Evolutionary conservation across 2,113 vertebrate genomes (phyloP).

Genomic region (Philantomba maxwellii): DNA sequence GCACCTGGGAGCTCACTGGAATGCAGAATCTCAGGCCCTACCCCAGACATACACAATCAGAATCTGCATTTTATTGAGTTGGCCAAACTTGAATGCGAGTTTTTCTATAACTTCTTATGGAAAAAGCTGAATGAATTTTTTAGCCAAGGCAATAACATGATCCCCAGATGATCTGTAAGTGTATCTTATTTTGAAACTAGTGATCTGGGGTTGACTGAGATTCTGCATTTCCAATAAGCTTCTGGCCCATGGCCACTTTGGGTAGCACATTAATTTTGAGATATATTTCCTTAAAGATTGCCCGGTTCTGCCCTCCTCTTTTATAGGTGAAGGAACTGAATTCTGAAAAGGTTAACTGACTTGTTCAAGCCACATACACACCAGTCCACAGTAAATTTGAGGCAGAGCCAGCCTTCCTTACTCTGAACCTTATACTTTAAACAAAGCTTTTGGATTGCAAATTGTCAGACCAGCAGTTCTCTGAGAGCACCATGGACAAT

Average conservation of each 20-base stretch:
- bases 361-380: not conserved
- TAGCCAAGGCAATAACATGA: not conserved
- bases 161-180: not conserved
- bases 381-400: not conserved
- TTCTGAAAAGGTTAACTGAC: not conserved
- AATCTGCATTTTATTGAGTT: not conserved
- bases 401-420: not conserved
- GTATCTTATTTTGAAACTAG: not conserved
- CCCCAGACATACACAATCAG: not conserved
- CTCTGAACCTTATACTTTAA: not conserved
- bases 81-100: not conserved
- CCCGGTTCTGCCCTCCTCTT: not conserved
- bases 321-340: not conserved
- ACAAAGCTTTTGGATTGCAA: not conserved
- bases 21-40: not conserved
- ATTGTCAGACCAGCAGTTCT: not conserved
- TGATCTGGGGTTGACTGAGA: not conserved
- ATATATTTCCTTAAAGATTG: not conserved
- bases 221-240: not conserved
- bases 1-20: not conserved
- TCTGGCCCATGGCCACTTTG: not conserved
- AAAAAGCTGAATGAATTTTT: not conserved
- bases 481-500: not conserved
- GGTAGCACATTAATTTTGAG: not conserved
- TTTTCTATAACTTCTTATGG: not conserved